Percentiles rank a stretch among this genome's conserved stretches.
Evolutionary conservation across 2,113 vertebrate genomes (phyloP).

Genomic region (Antechinus stuartii): DNA sequence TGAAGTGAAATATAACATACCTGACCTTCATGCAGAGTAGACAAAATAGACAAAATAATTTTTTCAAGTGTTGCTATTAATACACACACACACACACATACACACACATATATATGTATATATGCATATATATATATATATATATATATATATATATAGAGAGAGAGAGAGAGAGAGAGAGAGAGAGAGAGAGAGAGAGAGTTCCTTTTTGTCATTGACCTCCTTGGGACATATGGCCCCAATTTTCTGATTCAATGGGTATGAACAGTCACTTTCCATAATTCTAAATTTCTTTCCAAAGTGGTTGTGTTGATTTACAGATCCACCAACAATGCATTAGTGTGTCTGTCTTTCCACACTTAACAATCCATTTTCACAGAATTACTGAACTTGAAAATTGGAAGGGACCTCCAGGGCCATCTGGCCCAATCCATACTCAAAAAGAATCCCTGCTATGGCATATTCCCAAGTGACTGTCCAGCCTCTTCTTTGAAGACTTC

Average conservation of each 20-base stretch:
- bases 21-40: neutral
- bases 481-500: neutral
- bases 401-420: neutral
- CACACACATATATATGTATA: no score
- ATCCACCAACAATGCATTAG: neutral
- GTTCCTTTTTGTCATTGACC: neutral
- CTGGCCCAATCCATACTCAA: neutral
- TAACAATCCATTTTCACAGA: neutral
- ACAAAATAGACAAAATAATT: neutral
- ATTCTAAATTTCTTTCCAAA: neutral
- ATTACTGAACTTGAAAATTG: neutral
- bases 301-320: neutral
- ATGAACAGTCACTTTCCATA: neutral
- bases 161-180: no score
- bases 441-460: neutral
- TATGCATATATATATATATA: no score
- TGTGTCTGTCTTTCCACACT: neutral
- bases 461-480: neutral
- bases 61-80: neutral
- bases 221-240: neutral
- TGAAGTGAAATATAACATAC: neutral
- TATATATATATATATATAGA: no score
- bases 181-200: no score
- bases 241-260: neutral
- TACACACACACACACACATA: no score